Evolutionary conservation across 2,113 vertebrate species (phyloP).

Genomic region (Lophura nycthemera): DNA sequence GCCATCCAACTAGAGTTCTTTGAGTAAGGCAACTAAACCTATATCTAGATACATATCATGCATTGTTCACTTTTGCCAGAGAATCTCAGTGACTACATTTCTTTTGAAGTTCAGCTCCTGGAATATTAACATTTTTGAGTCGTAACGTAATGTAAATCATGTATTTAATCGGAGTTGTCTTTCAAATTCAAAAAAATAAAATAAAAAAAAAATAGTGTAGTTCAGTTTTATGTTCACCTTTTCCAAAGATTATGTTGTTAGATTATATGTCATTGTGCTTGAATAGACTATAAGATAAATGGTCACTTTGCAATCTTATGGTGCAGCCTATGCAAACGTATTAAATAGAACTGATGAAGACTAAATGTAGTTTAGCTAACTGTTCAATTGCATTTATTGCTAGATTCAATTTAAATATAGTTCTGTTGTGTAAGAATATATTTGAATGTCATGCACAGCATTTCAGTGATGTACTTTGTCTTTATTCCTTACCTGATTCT

Average conservation of each 20-base stretch:
- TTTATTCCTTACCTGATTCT: background rate
- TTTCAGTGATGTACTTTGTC: background rate
- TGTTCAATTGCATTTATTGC: background rate
- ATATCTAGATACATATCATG: background rate
- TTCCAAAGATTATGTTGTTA: background rate
- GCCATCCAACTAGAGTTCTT: background rate
- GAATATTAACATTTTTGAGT: background rate
- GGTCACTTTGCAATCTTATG: background rate
- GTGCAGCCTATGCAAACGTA: background rate
- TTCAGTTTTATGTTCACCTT: background rate
- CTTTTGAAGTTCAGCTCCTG: background rate
- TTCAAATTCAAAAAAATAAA: background rate
- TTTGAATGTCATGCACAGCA: background rate
- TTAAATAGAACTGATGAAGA: background rate
- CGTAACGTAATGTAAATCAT: background rate
- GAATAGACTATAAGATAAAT: background rate
- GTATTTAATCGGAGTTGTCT: background rate
- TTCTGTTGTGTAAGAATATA: background rate
- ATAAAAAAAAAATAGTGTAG: background rate
- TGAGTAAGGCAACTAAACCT: background rate
- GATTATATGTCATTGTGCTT: background rate
- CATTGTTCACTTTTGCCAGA: background rate
- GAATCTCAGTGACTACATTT: background rate
- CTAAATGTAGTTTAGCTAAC: constrained; percentile 2
- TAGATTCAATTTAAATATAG: background rate